Conservation (phyloP, 1,140 invertebrate species). For the Dryas iulia region DNA sequence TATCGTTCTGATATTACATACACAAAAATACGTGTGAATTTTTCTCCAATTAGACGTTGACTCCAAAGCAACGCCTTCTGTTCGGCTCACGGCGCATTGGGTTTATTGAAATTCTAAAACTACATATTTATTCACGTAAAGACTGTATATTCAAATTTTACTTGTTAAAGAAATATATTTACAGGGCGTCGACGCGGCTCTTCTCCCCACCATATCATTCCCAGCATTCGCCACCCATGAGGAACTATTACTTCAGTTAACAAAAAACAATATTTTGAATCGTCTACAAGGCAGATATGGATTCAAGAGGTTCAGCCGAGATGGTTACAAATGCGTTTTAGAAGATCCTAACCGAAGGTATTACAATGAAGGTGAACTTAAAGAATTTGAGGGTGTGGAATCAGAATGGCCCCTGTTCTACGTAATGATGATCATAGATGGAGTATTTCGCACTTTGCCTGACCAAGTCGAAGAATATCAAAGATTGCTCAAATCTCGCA, state of each 20-base stretch:
- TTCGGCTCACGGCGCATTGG: no score
- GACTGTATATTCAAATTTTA: no score
- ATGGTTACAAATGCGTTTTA: slow-evolving; percentile 95
- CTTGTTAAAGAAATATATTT: no score
- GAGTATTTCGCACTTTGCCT: slow-evolving; percentile 93
- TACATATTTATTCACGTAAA: no score
- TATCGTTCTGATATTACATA: no score
- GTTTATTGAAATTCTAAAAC: no score
- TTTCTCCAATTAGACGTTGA: no score
- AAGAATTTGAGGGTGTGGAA: slow-evolving; percentile 98
- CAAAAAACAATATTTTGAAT: slow-evolving; percentile 92
- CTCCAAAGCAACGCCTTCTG: no score
- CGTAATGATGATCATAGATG: slow-evolving; percentile 97
- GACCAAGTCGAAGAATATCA: slow-evolving; percentile 96
- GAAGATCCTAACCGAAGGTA: slow-evolving; percentile 90
- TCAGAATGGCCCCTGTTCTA: slow-evolving; percentile 99
- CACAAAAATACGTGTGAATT: no score
- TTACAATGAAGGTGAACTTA: slow-evolving; percentile 84
- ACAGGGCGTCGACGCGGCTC: slow-evolving; percentile 92
- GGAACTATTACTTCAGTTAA: slow-evolving; percentile 90
- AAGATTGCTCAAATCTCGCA: slow-evolving; percentile 88
- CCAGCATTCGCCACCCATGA: slow-evolving; percentile 99
- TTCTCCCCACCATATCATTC: slow-evolving; percentile 96
- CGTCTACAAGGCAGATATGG: slow-evolving; percentile 95
- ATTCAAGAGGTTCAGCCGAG: slow-evolving; percentile 96